Conservation (phyloP, 2,888 invertebrate genomes). For the Zootermopsis nevadensis region DNA sequence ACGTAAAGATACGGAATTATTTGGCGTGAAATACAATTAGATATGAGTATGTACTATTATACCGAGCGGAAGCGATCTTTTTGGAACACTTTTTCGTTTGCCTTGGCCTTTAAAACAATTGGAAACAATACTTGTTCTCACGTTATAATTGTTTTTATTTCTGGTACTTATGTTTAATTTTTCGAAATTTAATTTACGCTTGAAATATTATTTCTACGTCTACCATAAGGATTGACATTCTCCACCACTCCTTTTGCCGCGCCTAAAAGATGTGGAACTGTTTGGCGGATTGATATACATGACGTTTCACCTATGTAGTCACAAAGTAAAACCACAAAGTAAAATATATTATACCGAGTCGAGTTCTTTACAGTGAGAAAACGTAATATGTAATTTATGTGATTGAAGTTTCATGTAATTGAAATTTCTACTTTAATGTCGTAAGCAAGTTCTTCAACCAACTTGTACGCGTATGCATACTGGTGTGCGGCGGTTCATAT, state of each 20-base stretch:
- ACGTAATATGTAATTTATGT: too few relatives aligned
- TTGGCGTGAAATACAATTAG: too few relatives aligned
- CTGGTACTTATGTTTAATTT: background rate
- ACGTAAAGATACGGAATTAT: too few relatives aligned
- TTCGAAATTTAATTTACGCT: background rate
- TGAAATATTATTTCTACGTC: background rate
- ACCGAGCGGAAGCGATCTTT: background rate
- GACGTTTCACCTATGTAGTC: background rate
- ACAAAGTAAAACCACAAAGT: too few relatives aligned
- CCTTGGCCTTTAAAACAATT: too few relatives aligned
- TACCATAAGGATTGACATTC: background rate
- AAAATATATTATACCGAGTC: too few relatives aligned
- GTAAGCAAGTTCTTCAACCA: conserved; percentile 5
- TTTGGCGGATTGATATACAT: background rate
- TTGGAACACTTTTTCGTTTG: too few relatives aligned
- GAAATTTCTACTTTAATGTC: too few relatives aligned
- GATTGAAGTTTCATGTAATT: too few relatives aligned
- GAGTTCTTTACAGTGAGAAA: too few relatives aligned
- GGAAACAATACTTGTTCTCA: background rate
- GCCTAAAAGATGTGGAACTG: background rate
- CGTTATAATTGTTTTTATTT: background rate
- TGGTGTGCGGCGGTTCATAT: conserved; percentile 44
- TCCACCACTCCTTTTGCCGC: conserved; percentile 24
- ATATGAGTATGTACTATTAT: too few relatives aligned
- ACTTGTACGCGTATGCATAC: conserved; percentile 62